phyloP scores from a whole-genome alignment of 1,140 invertebrate genomes.

The Agraylea sexmaculata region DNA sequence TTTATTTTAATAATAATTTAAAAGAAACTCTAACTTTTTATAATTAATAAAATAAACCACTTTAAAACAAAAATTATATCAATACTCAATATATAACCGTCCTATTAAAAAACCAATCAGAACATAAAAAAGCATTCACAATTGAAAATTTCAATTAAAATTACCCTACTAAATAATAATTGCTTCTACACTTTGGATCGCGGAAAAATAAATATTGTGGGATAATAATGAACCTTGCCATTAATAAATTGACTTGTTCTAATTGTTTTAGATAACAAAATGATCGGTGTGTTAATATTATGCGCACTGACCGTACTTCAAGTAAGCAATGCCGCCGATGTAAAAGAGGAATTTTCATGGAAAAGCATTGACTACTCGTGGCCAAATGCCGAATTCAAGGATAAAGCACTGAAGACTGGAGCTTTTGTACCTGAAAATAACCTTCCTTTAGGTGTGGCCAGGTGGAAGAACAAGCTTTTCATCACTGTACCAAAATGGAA shows the following conservation, averaged over 20 bases:
- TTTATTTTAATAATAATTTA: too few species aligned
- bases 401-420: slow-evolving; percentile 45
- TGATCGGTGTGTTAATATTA: slow-evolving; percentile 27
- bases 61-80: too few species aligned
- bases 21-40: too few species aligned
- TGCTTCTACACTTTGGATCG: too few species aligned
- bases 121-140: too few species aligned
- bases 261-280: slow-evolving; percentile 27
- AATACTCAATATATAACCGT: too few species aligned
- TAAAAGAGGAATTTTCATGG: slow-evolving; percentile 51
- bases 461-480: slow-evolving; percentile 66
- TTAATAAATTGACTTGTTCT: neutral
- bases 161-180: too few species aligned
- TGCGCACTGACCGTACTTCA: slow-evolving; percentile 25
- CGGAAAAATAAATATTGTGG: too few species aligned
- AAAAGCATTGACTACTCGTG: slow-evolving; percentile 57
- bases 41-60: too few species aligned
- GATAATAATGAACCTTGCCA: too few species aligned
- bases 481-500: slow-evolving; percentile 68
- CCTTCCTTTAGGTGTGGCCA: slow-evolving; percentile 57
- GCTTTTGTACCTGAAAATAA: slow-evolving; percentile 57
- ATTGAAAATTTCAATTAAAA: too few species aligned
- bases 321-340: slow-evolving; percentile 22
- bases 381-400: slow-evolving; percentile 43
- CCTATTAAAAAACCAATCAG: too few species aligned